Evolutionary conservation across 2,888 invertebrate species (phyloP), one percentile per base, ranked within the genome.

Genomic region (Hylaea fasciaria): DNA sequence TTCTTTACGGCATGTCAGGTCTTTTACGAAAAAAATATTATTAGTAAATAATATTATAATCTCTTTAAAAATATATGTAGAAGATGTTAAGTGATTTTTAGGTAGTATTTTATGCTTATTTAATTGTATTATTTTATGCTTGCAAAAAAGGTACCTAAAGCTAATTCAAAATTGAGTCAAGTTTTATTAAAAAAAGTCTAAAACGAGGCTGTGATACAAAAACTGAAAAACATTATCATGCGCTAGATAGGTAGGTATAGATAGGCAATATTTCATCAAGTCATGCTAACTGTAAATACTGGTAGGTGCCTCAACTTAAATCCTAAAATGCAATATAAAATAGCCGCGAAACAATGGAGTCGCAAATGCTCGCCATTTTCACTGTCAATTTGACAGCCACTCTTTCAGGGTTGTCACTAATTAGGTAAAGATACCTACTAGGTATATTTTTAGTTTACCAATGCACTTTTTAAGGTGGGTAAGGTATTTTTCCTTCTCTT

Each of bases 381-480:
- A 71, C 75, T 78, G 76, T 71, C 76, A 76, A 77, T 76, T 77
- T 79, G 74, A 74, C 65, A 73, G 69, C 22, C 46, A 50, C 53
- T 43, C 46, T 44, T 28, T 51, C 55, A 78, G 76, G 78, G 76
- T 54, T 74, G 71, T 45, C 72, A 57, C 55, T 29, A 2, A 35
- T 45, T 3, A 7, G 9, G 32, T 32, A 11, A 35, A 16, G 13
- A 13, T 29, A 29, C 32, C 28, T n/a, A 16, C n/a, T 3, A 1
- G 13, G 12, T 8, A 7, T 22, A 29, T 45, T 45, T 7, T 45
- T 43, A 16, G 1, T 16, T 43, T 39, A 3, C 13, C n/a, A 39
- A 39, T 13, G 2, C 4, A 2, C n/a, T n/a, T 3, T 28, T n/a
- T n/a, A n/a, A n/a, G n/a, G n/a, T n/a, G n/a, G n/a, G n/a, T n/a